Base-by-base conservation (phyloP, 2,113 vertebrate genomes). In the Nymphicus hollandicus region DNA sequence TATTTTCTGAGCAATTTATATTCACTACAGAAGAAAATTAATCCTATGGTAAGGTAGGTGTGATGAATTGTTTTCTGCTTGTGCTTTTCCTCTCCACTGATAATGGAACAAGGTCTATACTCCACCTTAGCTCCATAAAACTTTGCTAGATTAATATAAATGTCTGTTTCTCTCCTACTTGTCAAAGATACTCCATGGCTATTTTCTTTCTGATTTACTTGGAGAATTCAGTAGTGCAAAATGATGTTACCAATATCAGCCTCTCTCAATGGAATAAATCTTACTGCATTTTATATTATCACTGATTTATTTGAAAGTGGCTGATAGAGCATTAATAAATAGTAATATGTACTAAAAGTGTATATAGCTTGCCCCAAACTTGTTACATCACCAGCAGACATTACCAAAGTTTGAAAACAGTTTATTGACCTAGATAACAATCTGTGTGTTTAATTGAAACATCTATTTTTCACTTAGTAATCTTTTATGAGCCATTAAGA, bases 21-120 rank as follows among this genome's bases (percentile, higher is more conserved):
- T 92, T 95, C 93, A 91, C 35, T 56, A 76, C 61, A 87, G 84
- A 82, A 71, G 65, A 92, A 97, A 95, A 94, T 95, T 96, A 95
- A 95, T 96, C 81, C 81, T 87, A 33, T 81, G 81, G 65, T 81
- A 84, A 81, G 52, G 81, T 74, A 17, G 31, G 28, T 85, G 47
- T 92, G 96, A 96, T 94, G 56, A 94, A 96, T 95, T 89, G 81
- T 79, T 95, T 89, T 94, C 70, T 79, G 56, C 56, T 89, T 20
- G 2, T 82, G 78, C 81, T 91, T 92, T 61, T 89, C 65, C 65
- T 89, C 81, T 89, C 49, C 35, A 61, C n/a, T 64, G 73, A 52
- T 94, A 95, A 88, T 77, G 74, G 50, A 96, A 77, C 37, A 91
- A 69, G 73, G 29, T 91, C 86, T 79, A 7, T 79, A 89, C 72